phyloP scores from a whole-genome alignment of 92 coral and sea anemone species.

The Parazoanthus darwini region DNA sequence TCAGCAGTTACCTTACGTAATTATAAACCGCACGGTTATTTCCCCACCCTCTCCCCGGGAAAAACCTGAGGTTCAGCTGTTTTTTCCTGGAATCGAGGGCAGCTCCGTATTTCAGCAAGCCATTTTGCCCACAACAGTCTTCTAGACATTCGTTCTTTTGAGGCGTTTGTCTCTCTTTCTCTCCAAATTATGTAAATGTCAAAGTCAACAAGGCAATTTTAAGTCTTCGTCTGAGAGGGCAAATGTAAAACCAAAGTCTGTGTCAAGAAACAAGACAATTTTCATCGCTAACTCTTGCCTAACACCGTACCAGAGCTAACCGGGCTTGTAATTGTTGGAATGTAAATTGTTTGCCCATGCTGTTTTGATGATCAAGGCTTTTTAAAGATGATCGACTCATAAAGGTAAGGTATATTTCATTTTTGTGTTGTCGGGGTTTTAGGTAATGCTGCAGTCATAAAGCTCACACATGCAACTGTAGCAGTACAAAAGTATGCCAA shows the following conservation, averaged over 20 bases:
- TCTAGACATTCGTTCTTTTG: not conserved
- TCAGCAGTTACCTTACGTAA: too few relatives aligned
- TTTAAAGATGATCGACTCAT: slow-evolving; percentile 6
- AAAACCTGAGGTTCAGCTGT: slow-evolving; percentile 18
- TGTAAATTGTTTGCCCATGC: not conserved
- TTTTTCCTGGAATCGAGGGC: slow-evolving; percentile 41
- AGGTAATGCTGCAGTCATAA: not conserved
- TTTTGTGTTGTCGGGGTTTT: not conserved
- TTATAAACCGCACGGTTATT: too few relatives aligned
- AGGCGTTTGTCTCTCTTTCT: slow-evolving; percentile 3
- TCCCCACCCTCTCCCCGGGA: slow-evolving; percentile 8
- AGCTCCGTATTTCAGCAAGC: slow-evolving; percentile 28
- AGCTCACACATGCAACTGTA: too few relatives aligned
- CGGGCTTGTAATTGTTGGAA: slow-evolving; percentile 8
- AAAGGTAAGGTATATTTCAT: slow-evolving; percentile 18
- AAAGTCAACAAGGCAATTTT: not conserved
- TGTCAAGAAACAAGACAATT: not conserved
- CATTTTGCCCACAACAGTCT: not conserved
- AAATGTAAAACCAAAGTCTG: not conserved
- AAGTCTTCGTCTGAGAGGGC: slow-evolving; percentile 1
- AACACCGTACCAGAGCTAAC: too few relatives aligned
- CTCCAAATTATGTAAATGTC: not conserved
- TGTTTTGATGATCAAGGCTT: not conserved
- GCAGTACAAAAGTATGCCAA: too few relatives aligned
- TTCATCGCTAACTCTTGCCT: not conserved